phyloP scores from a whole-genome alignment of 1,140 invertebrate genomes.

The Plectrocnemia conspersa region DNA sequence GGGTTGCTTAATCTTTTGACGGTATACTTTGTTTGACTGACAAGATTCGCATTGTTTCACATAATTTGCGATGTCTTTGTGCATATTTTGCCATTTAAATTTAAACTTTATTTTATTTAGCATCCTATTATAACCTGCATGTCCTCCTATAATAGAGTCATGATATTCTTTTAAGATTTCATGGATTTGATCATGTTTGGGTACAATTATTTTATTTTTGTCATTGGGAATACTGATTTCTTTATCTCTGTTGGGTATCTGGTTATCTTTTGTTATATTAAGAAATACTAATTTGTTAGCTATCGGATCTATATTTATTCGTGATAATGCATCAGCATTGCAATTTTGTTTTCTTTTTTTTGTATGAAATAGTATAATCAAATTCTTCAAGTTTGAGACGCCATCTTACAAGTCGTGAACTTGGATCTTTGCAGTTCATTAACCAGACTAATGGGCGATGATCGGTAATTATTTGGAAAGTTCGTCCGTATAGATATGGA shows the following conservation, averaged over 20 bases:
- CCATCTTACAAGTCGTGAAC: slow-evolving; percentile 50
- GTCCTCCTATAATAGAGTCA: slow-evolving; percentile 35
- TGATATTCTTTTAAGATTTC: slow-evolving; percentile 21
- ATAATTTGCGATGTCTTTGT: not conserved
- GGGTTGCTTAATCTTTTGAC: not conserved
- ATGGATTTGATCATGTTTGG: not conserved
- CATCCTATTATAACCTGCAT: slow-evolving; percentile 36
- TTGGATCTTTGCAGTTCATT: slow-evolving; percentile 44
- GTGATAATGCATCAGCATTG: slow-evolving; percentile 40
- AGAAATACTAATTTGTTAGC: too few relatives aligned
- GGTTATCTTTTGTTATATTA: too few relatives aligned
- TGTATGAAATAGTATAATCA: slow-evolving; percentile 44
- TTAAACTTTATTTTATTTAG: not conserved
- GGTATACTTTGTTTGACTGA: not conserved
- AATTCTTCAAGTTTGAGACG: slow-evolving; percentile 46
- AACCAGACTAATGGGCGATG: slow-evolving; percentile 50
- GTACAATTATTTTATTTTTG: slow-evolving; percentile 20
- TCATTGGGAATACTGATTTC: too few relatives aligned
- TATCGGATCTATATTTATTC: too few relatives aligned
- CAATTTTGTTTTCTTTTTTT: slow-evolving; percentile 40
- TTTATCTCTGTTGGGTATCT: too few relatives aligned
- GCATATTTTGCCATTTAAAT: slow-evolving; percentile 5
- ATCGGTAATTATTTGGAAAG: slow-evolving; percentile 51
- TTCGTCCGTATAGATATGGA: slow-evolving; percentile 46
- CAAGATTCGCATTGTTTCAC: slow-evolving; percentile 7